Base-by-base conservation (phyloP, 2,797 vertebrate genomes). In the Pseudocheirus occidentalis region DNA sequence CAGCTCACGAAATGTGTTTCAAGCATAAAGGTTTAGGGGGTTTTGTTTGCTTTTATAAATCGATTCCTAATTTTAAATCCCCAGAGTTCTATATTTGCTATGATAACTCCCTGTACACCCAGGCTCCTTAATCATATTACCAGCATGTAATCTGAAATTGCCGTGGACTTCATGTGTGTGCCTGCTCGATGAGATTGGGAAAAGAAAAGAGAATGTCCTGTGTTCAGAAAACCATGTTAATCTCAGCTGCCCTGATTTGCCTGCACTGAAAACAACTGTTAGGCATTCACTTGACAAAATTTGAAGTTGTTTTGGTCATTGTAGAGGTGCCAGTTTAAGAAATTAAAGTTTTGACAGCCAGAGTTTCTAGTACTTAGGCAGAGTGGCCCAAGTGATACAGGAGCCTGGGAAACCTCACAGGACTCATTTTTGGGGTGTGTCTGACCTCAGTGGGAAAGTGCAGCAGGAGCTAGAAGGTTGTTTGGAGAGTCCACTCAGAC, bases 21-120 rank as follows among this genome's bases (percentile, higher is more conserved):
- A 93, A 92, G 27, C 55, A 0, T 57, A 9, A 40, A 94, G n/a
- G 90, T 91, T 24, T 87, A 95, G 93, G 95, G 29, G 28, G 4
- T 96, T 59, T 21, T 56, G 92, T 92, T 96, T 87, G 40, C 40
- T 87, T 50, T 87, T 93, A 92, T 59, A 87, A 96, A 92, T 66
- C 95, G 92, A 87, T 87, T 10, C 9, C 94, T 97, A 62, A 94
- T 46, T 98, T 97, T 95, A 27, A 97, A 92, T 57, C 28, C 94
- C 66, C 94, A 95, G 50, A 90, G 94, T 95, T 97, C 34, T 81
- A 9, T 46, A 81, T 81, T 81, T 81, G 73, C 11, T 96, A 94
- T 93, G 54, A 58, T 94, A 94, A 94, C 93, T 27, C 96, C 57
- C 96, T 46, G 94, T 21, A 95, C 2, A 90, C 94, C 55, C 95